Evolutionary conservation across 2,113 vertebrate species (phyloP), one percentile per base, ranked within the genome.

Genomic region (Entelurus aequoreus): DNA sequence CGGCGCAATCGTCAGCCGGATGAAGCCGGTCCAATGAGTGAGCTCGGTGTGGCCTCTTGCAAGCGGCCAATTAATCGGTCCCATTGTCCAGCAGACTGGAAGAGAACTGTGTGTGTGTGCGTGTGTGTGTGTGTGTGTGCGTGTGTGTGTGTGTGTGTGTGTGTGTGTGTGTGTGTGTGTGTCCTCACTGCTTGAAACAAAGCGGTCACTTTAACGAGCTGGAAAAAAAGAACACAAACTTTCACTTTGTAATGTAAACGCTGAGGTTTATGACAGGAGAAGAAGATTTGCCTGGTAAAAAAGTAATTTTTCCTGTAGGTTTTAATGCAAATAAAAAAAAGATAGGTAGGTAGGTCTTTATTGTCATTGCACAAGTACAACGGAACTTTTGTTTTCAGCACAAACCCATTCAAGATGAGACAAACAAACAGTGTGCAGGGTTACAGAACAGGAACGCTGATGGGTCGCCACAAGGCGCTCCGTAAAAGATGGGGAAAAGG

Each of bases 1-100:
- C 88, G 87, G 87, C 87, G 91, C 91, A 92, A 84, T 85, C 79
- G 68, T 70, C 66, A 54, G 63, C 72, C 54, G 49, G 65, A 78
- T 63, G 36, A 54, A 11, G 47, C 65, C 69, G 36, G 8, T 48
- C 83, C 78, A 80, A 83, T 85, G 66, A 49, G 52, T 46, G 5
- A 4, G 77, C 71, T 75, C 84, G 78, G 82, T 66, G 68, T 79
- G 77, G 81, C 75, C 71, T 77, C 73, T 54, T 84, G 83, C 87
- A 87, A 88, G 84, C 88, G 85, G 88, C 84, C 66, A 61, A 84
- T 87, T 88, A 90, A 89, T 89, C 87, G 81, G 84, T 88, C 86
- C 64, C 75, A 89, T 90, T 91, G 88, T 88, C 87, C 88, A 90
- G 80, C 69, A 89, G 88, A 91, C 87, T 73, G 81, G 86, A 90